These are phyloP conservation scores for Gobionotothen gibberifrons DNA, from an alignment of 2,797 vertebrate genomes.

Conservation along the genomic window DNA sequence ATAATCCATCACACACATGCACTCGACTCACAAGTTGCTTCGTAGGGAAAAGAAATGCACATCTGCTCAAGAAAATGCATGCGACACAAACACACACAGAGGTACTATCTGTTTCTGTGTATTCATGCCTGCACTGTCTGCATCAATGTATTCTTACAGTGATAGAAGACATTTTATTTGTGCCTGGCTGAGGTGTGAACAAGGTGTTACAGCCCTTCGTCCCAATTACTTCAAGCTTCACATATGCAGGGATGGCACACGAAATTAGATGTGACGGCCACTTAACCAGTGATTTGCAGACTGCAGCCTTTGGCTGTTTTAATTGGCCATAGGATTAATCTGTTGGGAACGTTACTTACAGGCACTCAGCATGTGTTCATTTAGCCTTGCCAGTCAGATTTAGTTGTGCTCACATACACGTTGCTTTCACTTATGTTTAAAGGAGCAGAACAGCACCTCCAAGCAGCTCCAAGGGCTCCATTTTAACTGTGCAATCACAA, in stretches of 20 bases:
- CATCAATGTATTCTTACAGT: constrained; percentile 22
- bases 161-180: too few species aligned
- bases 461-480: neutral
- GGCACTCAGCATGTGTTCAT: constrained; percentile 57
- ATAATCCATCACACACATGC: constrained; percentile 55
- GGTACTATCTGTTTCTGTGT: constrained; percentile 10
- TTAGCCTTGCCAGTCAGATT: constrained; percentile 57
- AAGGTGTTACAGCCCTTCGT: constrained; percentile 13
- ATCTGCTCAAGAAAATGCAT: constrained; percentile 46
- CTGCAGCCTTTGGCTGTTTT: constrained; percentile 69
- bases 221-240: constrained; percentile 27
- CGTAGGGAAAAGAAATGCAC: constrained; percentile 20
- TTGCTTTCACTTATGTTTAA: constrained; percentile 34
- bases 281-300: constrained; percentile 73
- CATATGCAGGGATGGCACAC: constrained; percentile 44
- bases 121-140: constrained; percentile 12
- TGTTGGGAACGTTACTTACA: constrained; percentile 60
- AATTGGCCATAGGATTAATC: constrained; percentile 77
- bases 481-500: constrained; percentile 30
- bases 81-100: constrained; percentile 15
- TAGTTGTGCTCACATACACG: constrained; percentile 48
- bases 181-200: constrained; percentile 38
- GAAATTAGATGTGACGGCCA: constrained; percentile 75
- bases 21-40: constrained; percentile 29
- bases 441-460: constrained; percentile 22